Evolutionary conservation across 1,140 invertebrate genomes (phyloP), one percentile per base, ranked within the genome.

Genomic region (Bombyx mandarina): DNA sequence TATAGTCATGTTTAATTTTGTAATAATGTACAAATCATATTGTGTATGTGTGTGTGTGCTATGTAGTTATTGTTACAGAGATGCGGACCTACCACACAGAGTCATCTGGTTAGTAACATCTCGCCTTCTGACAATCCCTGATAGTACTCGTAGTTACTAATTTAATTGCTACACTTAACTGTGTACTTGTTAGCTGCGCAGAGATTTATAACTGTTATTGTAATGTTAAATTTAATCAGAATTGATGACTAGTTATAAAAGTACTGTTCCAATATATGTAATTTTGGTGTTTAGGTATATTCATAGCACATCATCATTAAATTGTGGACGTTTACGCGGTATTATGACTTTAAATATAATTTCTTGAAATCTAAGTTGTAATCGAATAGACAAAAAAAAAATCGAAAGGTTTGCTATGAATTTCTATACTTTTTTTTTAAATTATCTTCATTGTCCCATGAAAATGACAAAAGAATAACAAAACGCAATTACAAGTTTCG

Each of bases 91-190:
- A 81, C 79, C 82, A 71, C 80, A 71, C 72, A 67, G 54, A 62
- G 71, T 61, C 80, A 86, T 86, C 80, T 86, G 82, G 71, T 82
- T 82, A 83, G 80, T 83, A 86, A 83, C 79, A 82, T 75, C 62
- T 57, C 53, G 48, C 59, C 58, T 57, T 59, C 69, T 73, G 71
- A 76, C 71, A 75, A 73, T 71, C 72, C 59, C 70, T 58, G 68
- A 68, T 75, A 73, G 55, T 57, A 60, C 58, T 67, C 50, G 53
- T 56, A 47, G 46, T 49, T 48, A 49, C 45, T 48, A 47, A 47
- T 65, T 68, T 65, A 66, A 65, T 69, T 59, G 57, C 60, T 62
- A 54, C 52, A 61, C 52, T 49, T 46, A 58, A 49, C 46, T 52
- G 46, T 22, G 44, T 53, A 58, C 57, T 58, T 53, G 53, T 26